Evolutionary conservation across 2,888 invertebrate species (phyloP).

Genomic region (Mechanitis mazaeus): DNA sequence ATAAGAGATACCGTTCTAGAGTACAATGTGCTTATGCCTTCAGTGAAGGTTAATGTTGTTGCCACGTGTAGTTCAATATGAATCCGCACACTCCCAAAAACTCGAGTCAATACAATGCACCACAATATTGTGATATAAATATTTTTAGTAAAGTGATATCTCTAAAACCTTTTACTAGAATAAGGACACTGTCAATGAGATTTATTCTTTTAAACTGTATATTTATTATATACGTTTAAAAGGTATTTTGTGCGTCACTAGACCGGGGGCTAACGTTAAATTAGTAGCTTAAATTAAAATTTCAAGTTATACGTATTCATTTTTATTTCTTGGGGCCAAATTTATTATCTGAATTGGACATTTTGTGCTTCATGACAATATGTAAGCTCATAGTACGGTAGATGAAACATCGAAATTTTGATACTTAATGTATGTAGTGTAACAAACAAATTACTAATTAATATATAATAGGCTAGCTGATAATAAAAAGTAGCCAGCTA

Average conservation of each 20-base stretch:
- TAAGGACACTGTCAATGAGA: conserved; percentile 24
- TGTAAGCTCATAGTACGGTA: conserved; percentile 45
- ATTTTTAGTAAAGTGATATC: conserved; percentile 21
- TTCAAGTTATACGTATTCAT: conserved; percentile 14
- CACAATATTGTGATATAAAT: conserved; percentile 29
- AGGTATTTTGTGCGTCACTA: background rate
- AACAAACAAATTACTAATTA: conserved; percentile 30
- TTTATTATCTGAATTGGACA: conserved; percentile 22
- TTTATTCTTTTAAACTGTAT: conserved; percentile 19
- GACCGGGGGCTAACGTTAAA: background rate
- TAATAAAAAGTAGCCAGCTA: conserved; percentile 43
- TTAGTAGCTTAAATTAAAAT: background rate
- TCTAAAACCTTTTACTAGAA: conserved; percentile 22
- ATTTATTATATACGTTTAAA: conserved; percentile 13
- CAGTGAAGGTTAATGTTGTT: conserved; percentile 64
- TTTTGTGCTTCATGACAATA: conserved; percentile 55
- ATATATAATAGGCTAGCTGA: conserved; percentile 36
- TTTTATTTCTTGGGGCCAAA: conserved; percentile 31
- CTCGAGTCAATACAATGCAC: conserved; percentile 61
- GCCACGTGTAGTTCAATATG: conserved; percentile 44
- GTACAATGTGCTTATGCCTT: conserved; percentile 70
- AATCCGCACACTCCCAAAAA: conserved; percentile 61
- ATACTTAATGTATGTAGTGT: conserved; percentile 47
- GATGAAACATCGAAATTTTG: conserved; percentile 58
- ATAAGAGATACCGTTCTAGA: conserved; percentile 56